A percentile compares a stretch with the other conserved stretches of the same genome.
Evolutionary conservation across 2,888 invertebrate species (phyloP).

Genomic region (Drepana falcataria): DNA sequence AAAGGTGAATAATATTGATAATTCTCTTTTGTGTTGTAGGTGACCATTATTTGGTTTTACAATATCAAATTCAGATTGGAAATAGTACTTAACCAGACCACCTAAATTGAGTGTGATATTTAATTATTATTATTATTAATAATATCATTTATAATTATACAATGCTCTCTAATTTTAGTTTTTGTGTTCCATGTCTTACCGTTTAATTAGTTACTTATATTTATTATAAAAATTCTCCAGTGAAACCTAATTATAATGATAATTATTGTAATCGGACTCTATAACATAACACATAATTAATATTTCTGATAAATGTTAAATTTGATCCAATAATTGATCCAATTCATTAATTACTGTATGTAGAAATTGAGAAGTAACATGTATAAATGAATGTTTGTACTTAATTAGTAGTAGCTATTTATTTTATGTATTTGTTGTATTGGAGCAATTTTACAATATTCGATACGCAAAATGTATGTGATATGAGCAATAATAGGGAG

Average conservation of each 20-base stretch:
- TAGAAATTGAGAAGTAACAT: constrained; percentile 36
- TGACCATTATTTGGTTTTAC: constrained; percentile 57
- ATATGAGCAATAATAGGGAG: constrained; percentile 76
- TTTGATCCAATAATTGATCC: constrained; percentile 40
- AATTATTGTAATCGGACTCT: constrained; percentile 1
- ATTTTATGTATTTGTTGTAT: constrained; percentile 66
- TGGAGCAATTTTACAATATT: constrained; percentile 61
- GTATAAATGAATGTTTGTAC: constrained; percentile 58
- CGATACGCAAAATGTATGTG: constrained; percentile 66
- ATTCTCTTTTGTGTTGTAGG: constrained; percentile 26
- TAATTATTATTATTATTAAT: constrained; percentile 37
- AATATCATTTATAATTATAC: constrained; percentile 36
- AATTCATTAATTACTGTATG: constrained; percentile 27
- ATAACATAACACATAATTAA: constrained; percentile 14
- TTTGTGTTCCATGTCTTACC: constrained; percentile 12
- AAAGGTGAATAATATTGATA: background rate
- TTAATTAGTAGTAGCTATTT: constrained; percentile 74
- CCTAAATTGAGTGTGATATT: constrained; percentile 70
- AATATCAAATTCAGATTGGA: constrained; percentile 37
- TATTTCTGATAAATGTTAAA: constrained; percentile 58
- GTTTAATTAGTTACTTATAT: background rate
- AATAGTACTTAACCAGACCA: constrained; percentile 71
- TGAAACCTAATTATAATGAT: background rate
- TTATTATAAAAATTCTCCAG: background rate
- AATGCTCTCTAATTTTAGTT: constrained; percentile 58